These are phyloP conservation scores for Bombus impatiens DNA, from an alignment of 1,140 invertebrate species.

Conservation along the genomic window DNA sequence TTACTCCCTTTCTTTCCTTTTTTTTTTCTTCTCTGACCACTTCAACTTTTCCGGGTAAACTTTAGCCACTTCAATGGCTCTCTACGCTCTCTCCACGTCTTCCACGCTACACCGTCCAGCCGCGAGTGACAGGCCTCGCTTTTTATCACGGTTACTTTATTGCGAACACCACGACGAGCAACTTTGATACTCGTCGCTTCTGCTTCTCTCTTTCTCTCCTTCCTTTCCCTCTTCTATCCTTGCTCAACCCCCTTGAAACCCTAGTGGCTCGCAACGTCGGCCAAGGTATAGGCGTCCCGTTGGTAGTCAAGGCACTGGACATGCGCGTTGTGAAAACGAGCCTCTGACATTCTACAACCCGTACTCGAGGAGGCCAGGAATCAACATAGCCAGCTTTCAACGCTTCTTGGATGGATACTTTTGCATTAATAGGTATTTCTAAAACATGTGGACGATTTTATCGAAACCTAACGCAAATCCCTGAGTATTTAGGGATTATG, in stretches of 20 bases:
- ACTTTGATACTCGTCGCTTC: slow-evolving; percentile 63
- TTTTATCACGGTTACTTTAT: slow-evolving; percentile 39
- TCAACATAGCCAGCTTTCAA: not conserved
- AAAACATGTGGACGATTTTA: slow-evolving; percentile 6
- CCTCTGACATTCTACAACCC: slow-evolving; percentile 24
- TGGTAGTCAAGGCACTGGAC: slow-evolving; percentile 79
- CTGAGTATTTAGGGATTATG: too few relatives aligned
- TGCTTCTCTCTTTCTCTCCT: not conserved
- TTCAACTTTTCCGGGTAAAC: not conserved
- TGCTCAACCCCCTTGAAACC: not conserved
- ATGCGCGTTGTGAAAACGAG: slow-evolving; percentile 67
- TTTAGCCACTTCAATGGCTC: not conserved
- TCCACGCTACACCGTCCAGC: slow-evolving; percentile 26
- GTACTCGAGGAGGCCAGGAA: slow-evolving; percentile 10
- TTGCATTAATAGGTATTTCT: not conserved
- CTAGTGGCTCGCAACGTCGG: slow-evolving; percentile 60
- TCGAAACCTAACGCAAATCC: too few relatives aligned
- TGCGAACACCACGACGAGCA: slow-evolving; percentile 57
- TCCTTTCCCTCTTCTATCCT: slow-evolving; percentile 10
- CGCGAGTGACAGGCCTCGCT: slow-evolving; percentile 31
- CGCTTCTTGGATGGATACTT: not conserved
- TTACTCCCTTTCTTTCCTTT: not conserved
- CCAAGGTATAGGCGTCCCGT: slow-evolving; percentile 67
- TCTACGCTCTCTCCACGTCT: not conserved
- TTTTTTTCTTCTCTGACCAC: slow-evolving; percentile 1